Conservation (phyloP, 2,113 vertebrate genomes). For the Uria lomvia region DNA sequence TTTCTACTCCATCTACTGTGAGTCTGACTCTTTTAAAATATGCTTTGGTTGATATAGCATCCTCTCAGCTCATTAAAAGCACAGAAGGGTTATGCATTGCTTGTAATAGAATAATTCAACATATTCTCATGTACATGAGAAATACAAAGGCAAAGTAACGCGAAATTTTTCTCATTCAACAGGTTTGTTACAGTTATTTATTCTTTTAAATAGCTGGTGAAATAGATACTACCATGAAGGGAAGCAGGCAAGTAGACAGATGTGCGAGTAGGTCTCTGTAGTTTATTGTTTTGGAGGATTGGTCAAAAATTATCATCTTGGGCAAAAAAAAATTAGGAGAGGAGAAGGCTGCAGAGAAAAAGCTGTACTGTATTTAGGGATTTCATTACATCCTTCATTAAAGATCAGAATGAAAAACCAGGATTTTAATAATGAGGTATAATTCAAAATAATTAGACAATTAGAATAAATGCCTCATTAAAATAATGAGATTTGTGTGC, state of each 20-base stretch:
- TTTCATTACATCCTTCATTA: constrained; percentile 54
- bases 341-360: background rate
- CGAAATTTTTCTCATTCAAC: background rate
- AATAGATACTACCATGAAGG: background rate
- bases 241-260: background rate
- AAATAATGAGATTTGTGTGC: constrained; percentile 8
- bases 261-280: background rate
- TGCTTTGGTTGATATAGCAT: background rate
- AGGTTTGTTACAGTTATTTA: background rate
- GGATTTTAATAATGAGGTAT: constrained; percentile 38
- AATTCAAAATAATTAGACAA: constrained; percentile 52
- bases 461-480: constrained; percentile 26
- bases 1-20: background rate
- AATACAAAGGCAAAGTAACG: background rate
- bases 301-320: background rate
- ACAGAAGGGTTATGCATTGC: background rate
- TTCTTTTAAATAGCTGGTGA: background rate
- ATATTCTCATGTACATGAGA: background rate
- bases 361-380: background rate
- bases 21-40: background rate
- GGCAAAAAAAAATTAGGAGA: background rate
- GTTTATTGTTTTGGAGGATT: background rate
- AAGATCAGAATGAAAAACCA: constrained; percentile 54
- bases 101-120: background rate
- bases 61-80: background rate